phyloP scores from a whole-genome alignment of 2,888 invertebrate genomes.

The Caenorhabditis plicata region DNA sequence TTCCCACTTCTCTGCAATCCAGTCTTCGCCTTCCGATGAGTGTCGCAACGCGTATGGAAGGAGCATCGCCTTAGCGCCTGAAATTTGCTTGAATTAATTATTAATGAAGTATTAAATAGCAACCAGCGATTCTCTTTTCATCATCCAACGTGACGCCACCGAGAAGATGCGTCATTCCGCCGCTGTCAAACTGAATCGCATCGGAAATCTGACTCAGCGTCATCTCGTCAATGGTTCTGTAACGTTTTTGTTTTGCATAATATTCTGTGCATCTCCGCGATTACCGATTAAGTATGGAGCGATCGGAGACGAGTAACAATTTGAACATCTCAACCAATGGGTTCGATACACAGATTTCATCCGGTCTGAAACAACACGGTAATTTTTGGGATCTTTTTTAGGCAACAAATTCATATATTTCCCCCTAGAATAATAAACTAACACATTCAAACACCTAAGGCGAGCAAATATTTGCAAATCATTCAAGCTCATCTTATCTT shows the following conservation, averaged over 20 bases:
- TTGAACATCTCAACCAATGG: constrained; percentile 64
- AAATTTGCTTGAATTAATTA: neutral
- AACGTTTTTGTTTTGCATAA: neutral
- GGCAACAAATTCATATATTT: neutral
- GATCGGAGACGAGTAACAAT: constrained; percentile 53
- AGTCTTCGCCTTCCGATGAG: constrained; percentile 52
- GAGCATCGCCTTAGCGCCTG: constrained; percentile 62
- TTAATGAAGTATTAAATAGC: neutral
- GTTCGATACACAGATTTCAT: constrained; percentile 63
- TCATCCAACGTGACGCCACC: constrained; percentile 59
- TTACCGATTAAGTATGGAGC: constrained; percentile 45
- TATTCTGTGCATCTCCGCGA: neutral
- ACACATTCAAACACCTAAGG: no score
- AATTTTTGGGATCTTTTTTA: neutral
- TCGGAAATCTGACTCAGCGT: constrained; percentile 57
- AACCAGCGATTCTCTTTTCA: constrained; percentile 44
- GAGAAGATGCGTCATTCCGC: constrained; percentile 58
- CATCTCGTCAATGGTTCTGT: constrained; percentile 55
- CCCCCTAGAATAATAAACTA: no score
- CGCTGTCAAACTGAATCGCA: constrained; percentile 56
- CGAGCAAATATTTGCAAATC: no score
- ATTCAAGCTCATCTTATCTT: no score
- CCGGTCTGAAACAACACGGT: constrained; percentile 42
- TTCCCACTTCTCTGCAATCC: constrained; percentile 64
- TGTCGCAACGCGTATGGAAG: constrained; percentile 64